A percentile compares a stretch with the other conserved stretches of the same genome.
phyloP scores from a whole-genome alignment of 2,888 invertebrate species.

The Drosophila demipolita region DNA sequence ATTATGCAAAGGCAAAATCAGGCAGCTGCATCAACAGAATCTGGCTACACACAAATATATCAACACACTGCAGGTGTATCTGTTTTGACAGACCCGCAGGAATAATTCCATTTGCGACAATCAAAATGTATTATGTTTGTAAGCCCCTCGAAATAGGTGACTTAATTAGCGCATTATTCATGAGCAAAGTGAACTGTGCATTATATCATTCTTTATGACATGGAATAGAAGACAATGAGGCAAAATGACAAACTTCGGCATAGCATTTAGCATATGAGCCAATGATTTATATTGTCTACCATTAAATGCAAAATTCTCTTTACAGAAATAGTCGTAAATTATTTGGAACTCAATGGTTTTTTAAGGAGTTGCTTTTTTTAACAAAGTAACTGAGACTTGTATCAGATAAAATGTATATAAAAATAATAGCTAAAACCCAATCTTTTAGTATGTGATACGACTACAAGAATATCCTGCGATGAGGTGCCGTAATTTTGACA shows the following conservation, averaged over 20 bases:
- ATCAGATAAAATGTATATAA: slow-evolving; percentile 49
- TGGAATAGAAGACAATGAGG: slow-evolving; percentile 2
- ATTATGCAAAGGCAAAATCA: slow-evolving; percentile 16
- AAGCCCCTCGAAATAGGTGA: slow-evolving; percentile 55
- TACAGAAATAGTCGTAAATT: slow-evolving; percentile 66
- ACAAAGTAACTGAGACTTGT: slow-evolving; percentile 24
- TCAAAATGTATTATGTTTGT: slow-evolving; percentile 60
- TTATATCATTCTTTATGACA: slow-evolving; percentile 14
- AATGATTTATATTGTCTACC: slow-evolving; percentile 24
- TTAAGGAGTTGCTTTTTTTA: slow-evolving; percentile 58
- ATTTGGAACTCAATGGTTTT: slow-evolving; percentile 53
- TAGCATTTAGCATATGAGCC: slow-evolving; percentile 34
- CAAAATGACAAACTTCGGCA: slow-evolving; percentile 20
- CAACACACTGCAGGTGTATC: neutral
- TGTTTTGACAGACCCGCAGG: slow-evolving; percentile 43
- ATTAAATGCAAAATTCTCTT: slow-evolving; percentile 29
- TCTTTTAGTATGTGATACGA: slow-evolving; percentile 23
- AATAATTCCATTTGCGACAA: slow-evolving; percentile 61
- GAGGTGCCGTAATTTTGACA: slow-evolving; percentile 32
- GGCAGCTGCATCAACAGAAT: slow-evolving; percentile 19
- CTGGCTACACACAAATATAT: neutral
- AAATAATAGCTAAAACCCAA: slow-evolving; percentile 11
- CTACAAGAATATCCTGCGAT: neutral
- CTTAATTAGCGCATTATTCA: slow-evolving; percentile 67
- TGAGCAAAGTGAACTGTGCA: slow-evolving; percentile 25